These are phyloP conservation scores for Zoanthus solanderi DNA, from an alignment of 92 coral and sea anemone species.

Conservation along the genomic window DNA sequence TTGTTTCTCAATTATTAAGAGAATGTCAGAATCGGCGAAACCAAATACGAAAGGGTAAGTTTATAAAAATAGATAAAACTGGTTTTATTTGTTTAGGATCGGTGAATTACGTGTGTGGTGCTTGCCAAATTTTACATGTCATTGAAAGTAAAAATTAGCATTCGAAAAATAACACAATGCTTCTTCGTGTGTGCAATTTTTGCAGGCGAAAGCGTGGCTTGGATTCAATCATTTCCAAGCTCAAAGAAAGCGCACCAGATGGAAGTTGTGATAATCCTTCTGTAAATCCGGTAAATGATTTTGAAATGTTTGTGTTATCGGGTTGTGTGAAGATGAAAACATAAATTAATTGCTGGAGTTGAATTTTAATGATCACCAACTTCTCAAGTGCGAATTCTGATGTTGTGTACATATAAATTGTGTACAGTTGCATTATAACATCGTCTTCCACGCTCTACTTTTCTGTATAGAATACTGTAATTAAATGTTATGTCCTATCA, in stretches of 20 bases:
- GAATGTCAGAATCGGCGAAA: constrained; percentile 32
- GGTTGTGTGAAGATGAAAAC: neutral
- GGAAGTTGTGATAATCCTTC: neutral
- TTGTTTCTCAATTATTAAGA: neutral
- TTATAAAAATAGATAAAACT: neutral
- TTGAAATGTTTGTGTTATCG: neutral
- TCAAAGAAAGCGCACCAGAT: constrained; percentile 42
- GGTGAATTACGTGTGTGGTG: neutral
- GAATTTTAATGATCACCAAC: neutral
- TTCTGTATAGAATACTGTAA: neutral
- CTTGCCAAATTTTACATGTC: neutral
- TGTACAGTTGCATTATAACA: neutral
- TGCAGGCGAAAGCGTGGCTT: constrained; percentile 46
- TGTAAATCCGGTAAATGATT: neutral
- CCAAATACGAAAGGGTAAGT: constrained; percentile 20
- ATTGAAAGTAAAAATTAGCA: neutral
- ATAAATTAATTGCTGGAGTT: neutral
- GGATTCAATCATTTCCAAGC: constrained; percentile 46
- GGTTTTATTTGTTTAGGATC: neutral
- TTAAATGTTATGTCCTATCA: constrained; percentile 17
- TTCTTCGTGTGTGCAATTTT: constrained; percentile 15
- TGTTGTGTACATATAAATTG: neutral
- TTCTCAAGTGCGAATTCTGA: neutral
- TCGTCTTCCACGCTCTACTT: neutral
- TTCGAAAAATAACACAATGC: constrained; percentile 3